These are phyloP conservation scores for Gavialis gangeticus DNA, from an alignment of 2,113 vertebrate genomes.

Conservation along the genomic window DNA sequence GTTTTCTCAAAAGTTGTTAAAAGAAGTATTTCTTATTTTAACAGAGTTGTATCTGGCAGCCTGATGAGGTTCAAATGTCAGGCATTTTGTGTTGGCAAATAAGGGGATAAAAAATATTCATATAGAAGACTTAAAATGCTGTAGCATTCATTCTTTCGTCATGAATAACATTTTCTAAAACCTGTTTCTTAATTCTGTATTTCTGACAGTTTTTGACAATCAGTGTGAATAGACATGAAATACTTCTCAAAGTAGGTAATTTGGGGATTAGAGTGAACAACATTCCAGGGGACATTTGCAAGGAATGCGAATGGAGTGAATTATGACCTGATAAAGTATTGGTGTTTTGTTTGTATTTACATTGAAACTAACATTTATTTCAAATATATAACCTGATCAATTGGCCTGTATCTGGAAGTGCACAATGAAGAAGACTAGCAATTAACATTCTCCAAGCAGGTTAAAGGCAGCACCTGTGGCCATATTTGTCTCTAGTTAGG, in stretches of 20 bases:
- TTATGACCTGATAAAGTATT: accelerated
- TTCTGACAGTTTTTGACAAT: not conserved
- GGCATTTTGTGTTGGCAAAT: not conserved
- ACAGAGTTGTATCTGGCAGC: not conserved
- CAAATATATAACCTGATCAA: not conserved
- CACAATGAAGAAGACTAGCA: not conserved
- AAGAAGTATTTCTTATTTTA: not conserved
- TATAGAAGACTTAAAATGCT: not conserved
- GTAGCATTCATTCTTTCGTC: not conserved
- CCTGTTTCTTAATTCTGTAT: not conserved
- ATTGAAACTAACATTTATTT: not conserved
- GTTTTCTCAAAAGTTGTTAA: not conserved
- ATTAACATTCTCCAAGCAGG: too few relatives aligned
- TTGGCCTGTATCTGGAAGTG: not conserved
- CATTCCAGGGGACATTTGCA: not conserved
- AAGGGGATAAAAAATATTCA: not conserved
- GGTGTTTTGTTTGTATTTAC: not conserved
- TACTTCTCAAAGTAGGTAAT: not conserved
- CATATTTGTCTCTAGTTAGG: not conserved
- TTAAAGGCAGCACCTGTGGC: not conserved
- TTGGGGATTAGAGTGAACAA: not conserved
- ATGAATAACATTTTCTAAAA: not conserved
- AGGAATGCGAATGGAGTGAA: not conserved
- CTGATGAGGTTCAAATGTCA: not conserved
- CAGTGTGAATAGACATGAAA: not conserved